Base-by-base conservation (phyloP, 1,140 invertebrate genomes). In the Kradibia gibbosae region DNA sequence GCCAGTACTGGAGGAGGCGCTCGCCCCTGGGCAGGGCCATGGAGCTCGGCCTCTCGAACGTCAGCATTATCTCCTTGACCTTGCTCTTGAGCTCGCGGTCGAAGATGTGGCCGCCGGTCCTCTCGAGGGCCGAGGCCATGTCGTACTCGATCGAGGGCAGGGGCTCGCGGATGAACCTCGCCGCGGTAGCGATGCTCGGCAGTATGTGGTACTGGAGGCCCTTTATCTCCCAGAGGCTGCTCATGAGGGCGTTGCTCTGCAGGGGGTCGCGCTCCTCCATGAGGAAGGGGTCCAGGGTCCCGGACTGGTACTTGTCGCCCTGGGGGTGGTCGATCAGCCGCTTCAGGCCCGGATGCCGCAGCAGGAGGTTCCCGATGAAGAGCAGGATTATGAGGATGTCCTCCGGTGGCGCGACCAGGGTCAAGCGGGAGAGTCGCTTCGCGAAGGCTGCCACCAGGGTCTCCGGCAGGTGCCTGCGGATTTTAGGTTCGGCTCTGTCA, bases 361-460 rank as follows among this genome's bases (percentile, higher is more conserved):
- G 92, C 39, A 99, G 90, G 39, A 99, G 90, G 91, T 99, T 99
- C 28, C 94, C 94, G 55, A 99, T 94, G 72, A 99, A 96, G 28
- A 95, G 93, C 81, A 98, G 92, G 83, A 99, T 93, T 31, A 97
- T 94, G 11, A 94, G 90, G 31, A 97, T 94, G 87, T 97, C 96
- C 82, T 95, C 94, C 0, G 96, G 93, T 25, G 96, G 95, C 34
- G 97, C 97, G 36, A 95, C 92, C 4, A 99, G 91, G 20, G 95
- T 93, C 53, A 99, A 91, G 15, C 98, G 94, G 0, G 97, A 93
- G 55, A 98, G 90, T 77, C 96, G 94, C 91, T 99, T 99, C 5
- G 95, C 94, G 91, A 99, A 99, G 4, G 98, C 96, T 0, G 97
- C 98, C 13, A 99, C 97, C 76, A 99, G 89, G 84, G 95, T 94